Conservation (phyloP, 2,888 invertebrate genomes). For the Muscina levida region DNA sequence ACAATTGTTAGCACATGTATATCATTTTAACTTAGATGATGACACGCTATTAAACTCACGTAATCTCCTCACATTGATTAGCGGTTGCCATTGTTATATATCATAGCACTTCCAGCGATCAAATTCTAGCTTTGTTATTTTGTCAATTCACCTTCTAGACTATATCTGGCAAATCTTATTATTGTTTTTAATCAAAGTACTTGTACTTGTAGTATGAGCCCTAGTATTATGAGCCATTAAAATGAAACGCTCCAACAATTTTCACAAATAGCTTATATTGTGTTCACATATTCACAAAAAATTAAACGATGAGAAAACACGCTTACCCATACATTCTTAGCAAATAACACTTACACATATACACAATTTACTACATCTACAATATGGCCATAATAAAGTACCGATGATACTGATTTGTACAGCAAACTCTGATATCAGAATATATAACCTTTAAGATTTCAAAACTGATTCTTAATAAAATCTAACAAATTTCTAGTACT, state of each 20-base stretch:
- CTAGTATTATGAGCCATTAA: conserved; percentile 68
- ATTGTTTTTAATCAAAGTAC: conserved; percentile 30
- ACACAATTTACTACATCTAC: not conserved
- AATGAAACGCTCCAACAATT: conserved; percentile 76
- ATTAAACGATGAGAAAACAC: conserved; percentile 19
- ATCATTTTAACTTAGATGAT: too few species aligned
- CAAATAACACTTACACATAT: too few species aligned
- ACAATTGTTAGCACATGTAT: too few species aligned
- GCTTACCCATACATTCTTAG: not conserved
- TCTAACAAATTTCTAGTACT: not conserved
- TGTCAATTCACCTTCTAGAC: conserved; percentile 58
- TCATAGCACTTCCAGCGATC: too few species aligned
- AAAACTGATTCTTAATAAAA: conserved; percentile 20
- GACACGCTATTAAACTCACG: too few species aligned
- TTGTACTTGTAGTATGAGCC: too few species aligned
- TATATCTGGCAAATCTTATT: conserved; percentile 36
- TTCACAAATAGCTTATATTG: conserved; percentile 64
- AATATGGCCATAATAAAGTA: conserved; percentile 33
- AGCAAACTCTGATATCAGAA: conserved; percentile 1
- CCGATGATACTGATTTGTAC: conserved; percentile 34
- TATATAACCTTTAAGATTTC: conserved; percentile 36
- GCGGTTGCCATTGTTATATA: too few species aligned
- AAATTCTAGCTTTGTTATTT: too few species aligned
- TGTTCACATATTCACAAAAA: conserved; percentile 43
- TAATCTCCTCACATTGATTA: too few species aligned